These are phyloP conservation scores for Thymelicus sylvestris DNA, from an alignment of 2,888 invertebrate genomes.

Conservation along the genomic window DNA sequence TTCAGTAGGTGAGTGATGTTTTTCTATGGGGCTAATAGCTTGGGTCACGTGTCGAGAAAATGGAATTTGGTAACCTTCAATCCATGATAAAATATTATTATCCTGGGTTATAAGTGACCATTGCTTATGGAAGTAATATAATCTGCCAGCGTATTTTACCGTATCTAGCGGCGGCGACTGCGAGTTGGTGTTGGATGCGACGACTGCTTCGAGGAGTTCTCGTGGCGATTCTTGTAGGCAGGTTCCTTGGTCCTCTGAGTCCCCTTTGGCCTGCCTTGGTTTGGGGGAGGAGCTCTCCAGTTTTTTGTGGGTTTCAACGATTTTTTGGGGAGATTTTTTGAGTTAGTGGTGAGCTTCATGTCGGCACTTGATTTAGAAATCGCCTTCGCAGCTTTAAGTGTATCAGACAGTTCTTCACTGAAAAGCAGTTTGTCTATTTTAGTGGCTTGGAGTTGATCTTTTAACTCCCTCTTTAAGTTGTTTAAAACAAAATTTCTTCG, in stretches of 20 bases:
- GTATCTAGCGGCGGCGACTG: conserved; percentile 29
- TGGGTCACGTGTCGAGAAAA: conserved; percentile 19
- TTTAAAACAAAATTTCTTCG: conserved; percentile 18
- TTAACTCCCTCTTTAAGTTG: conserved; percentile 32
- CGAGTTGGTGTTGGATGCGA: conserved; percentile 6
- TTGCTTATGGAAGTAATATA: conserved; percentile 25
- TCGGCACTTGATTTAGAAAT: conserved; percentile 35
- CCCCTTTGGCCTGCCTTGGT: conserved; percentile 11
- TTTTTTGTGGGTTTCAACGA: conserved; percentile 4
- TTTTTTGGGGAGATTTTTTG: not conserved
- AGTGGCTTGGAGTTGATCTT: conserved; percentile 27
- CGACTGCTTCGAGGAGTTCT: conserved; percentile 19
- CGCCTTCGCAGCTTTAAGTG: conserved; percentile 34
- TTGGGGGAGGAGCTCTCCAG: conserved; percentile 18
- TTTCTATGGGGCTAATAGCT: too few relatives aligned
- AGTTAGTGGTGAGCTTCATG: conserved; percentile 16
- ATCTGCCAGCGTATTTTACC: conserved; percentile 37
- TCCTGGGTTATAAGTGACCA: conserved; percentile 38
- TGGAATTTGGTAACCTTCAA: conserved; percentile 34
- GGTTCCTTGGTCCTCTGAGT: conserved; percentile 18
- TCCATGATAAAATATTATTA: conserved; percentile 28
- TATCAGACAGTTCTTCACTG: too few relatives aligned
- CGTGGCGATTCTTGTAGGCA: conserved; percentile 16
- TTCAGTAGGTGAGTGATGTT: too few relatives aligned
- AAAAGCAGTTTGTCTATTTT: too few relatives aligned